phyloP scores from a whole-genome alignment of 2,888 invertebrate genomes.

The Melanostoma scalare region DNA sequence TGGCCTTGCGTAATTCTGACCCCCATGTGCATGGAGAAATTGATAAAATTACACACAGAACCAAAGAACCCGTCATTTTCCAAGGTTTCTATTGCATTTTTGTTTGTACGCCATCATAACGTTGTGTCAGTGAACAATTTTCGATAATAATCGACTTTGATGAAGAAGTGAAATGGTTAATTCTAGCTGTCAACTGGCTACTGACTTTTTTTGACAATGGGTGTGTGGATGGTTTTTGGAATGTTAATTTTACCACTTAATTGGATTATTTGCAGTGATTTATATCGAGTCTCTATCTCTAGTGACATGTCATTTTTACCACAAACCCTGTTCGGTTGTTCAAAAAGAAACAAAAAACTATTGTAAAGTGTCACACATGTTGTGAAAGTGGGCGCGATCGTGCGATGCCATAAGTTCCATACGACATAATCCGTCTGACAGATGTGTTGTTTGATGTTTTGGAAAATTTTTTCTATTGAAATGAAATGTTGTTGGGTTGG shows the following conservation, averaged over 20 bases:
- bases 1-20: slow-evolving; percentile 39
- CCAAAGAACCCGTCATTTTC: slow-evolving; percentile 30
- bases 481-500: slow-evolving; percentile 3
- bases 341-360: slow-evolving; percentile 21
- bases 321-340: slow-evolving; percentile 1
- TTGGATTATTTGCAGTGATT: slow-evolving; percentile 22
- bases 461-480: slow-evolving; percentile 1
- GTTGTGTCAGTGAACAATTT: slow-evolving; percentile 23
- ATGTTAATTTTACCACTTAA: not conserved
- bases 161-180: slow-evolving; percentile 9
- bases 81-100: slow-evolving; percentile 12
- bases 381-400: slow-evolving; percentile 5
- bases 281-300: not conserved
- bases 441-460: slow-evolving; percentile 28
- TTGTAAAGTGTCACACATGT: slow-evolving; percentile 13
- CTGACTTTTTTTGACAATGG: not conserved
- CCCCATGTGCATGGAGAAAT: slow-evolving; percentile 18
- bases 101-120: slow-evolving; percentile 47
- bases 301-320: slow-evolving; percentile 16
- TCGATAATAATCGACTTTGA: slow-evolving; percentile 32
- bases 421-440: slow-evolving; percentile 41
- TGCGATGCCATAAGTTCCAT: slow-evolving; percentile 13
- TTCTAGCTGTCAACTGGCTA: not conserved
- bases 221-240: not conserved
- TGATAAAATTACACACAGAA: not conserved